Conservation (phyloP, 1,140 invertebrate genomes). For the Drosophila insularis region DNA sequence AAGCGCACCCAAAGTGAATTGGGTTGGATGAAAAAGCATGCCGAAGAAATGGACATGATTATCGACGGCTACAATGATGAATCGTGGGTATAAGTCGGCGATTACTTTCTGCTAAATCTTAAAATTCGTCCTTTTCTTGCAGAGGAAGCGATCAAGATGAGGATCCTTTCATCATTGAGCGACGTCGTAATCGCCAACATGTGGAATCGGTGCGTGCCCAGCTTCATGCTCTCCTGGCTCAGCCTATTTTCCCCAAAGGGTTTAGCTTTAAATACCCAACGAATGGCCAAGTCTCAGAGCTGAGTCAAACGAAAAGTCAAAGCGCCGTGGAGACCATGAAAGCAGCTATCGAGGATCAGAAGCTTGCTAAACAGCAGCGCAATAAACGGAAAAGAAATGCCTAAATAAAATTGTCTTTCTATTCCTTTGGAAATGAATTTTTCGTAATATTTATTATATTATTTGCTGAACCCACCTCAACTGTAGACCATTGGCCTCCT, state of each 20-base stretch:
- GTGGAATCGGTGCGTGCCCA: slow-evolving; percentile 85
- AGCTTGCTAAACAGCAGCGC: slow-evolving; percentile 65
- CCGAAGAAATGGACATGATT: slow-evolving; percentile 93
- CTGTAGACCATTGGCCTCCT: slow-evolving; percentile 66
- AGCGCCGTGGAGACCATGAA: slow-evolving; percentile 81
- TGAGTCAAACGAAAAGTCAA: slow-evolving; percentile 47
- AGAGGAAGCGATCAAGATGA: slow-evolving; percentile 79
- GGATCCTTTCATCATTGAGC: slow-evolving; percentile 73
- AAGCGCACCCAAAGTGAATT: slow-evolving; percentile 87
- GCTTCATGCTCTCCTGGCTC: slow-evolving; percentile 84
- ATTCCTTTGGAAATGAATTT: too few relatives aligned
- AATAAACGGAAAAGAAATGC: slow-evolving; percentile 73
- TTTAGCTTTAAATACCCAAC: slow-evolving; percentile 86
- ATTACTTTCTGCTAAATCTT: not conserved
- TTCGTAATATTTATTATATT: too few relatives aligned
- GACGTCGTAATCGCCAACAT: slow-evolving; percentile 69
- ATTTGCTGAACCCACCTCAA: slow-evolving; percentile 23
- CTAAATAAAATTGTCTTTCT: slow-evolving; percentile 25
- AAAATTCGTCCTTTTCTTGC: not conserved
- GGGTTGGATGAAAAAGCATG: slow-evolving; percentile 91
- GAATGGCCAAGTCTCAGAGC: slow-evolving; percentile 42
- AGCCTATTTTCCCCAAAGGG: slow-evolving; percentile 86
- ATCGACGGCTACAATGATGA: slow-evolving; percentile 86
- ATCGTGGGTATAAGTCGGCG: slow-evolving; percentile 38
- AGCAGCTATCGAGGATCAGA: slow-evolving; percentile 74